Evolutionary conservation across 2,888 invertebrate species (phyloP).

Genomic region (Hololepta plana): DNA sequence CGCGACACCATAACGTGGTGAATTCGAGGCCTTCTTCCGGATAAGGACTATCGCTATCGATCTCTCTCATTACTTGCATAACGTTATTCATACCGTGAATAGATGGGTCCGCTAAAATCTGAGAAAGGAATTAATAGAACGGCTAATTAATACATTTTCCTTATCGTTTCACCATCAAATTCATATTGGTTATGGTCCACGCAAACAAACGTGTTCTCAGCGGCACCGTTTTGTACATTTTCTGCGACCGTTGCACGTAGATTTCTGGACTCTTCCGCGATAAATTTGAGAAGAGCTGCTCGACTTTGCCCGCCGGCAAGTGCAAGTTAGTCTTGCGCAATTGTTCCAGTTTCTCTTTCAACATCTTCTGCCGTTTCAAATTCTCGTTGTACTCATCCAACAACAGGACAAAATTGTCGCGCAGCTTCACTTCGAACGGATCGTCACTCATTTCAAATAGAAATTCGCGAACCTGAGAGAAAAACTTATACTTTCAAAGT

Average conservation of each 20-base stretch:
- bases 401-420: constrained; percentile 87
- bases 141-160: not conserved
- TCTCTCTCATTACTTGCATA: constrained; percentile 42
- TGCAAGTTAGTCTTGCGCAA: constrained; percentile 67
- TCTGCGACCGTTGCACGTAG: constrained; percentile 79
- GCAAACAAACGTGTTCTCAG: constrained; percentile 64
- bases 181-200: constrained; percentile 63
- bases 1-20: constrained; percentile 83
- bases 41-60: constrained; percentile 83
- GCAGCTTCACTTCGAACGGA: constrained; percentile 91
- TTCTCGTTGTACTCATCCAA: constrained; percentile 94
- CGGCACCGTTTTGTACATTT: constrained; percentile 37
- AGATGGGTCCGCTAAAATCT: constrained; percentile 62
- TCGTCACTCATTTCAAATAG: constrained; percentile 90
- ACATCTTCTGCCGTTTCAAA: constrained; percentile 69
- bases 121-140: constrained; percentile 28
- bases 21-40: constrained; percentile 81
- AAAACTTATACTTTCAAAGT: constrained; percentile 1
- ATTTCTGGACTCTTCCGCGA: constrained; percentile 87
- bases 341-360: constrained; percentile 72
- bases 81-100: constrained; percentile 70
- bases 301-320: constrained; percentile 70
- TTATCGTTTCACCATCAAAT: constrained; percentile 29
- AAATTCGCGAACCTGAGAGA: constrained; percentile 60
- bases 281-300: constrained; percentile 74